Base-by-base conservation (phyloP, 2,113 vertebrate species). In the Dermatemys mawii region DNA sequence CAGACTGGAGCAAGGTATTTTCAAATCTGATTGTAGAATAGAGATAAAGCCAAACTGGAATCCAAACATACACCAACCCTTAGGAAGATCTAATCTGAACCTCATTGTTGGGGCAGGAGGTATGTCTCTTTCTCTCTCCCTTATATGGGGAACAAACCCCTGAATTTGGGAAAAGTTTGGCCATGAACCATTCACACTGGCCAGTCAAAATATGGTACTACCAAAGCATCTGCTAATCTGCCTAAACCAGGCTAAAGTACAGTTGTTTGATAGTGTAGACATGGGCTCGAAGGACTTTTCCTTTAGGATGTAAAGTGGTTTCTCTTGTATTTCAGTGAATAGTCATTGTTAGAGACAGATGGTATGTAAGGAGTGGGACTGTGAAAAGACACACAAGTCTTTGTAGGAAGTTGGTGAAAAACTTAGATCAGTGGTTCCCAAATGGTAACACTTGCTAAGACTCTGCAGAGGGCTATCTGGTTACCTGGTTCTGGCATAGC, bases 1-100 rank as follows among this genome's bases (percentile, higher is more conserved):
- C 84, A 8, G 38, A 22, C 83, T 29, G 1, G 1, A 0, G 0
- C 41, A 11, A 48, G 89, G 22, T 0, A 1, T 29, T 10, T 50
- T 3, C 53, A 70, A 53, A 2, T n/a, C 21, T 70, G 29, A 35
- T 70, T 76, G 60, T 55, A 46, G 88, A 8, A 22, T 50, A 12
- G 5, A 14, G 32, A 86, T 87, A 81, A 94, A 6, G 17, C 22
- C 26, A 14, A 76, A 13, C 48, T 55, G 22, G 75, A 92, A 67
- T 11, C n/a, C 60, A 48, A 24, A 67, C 50, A 19, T 67, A 70
- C 44, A 57, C 26, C 70, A 87, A 81, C 54, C 81, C 60, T 67
- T 46, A 60, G 48, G 70, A 84, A 93, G 88, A 84, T 91, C 67
- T 35, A 32, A 32, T 88, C 22, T 50, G n/a, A 2, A 6, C n/a